Base-by-base conservation (phyloP, 2,797 vertebrate genomes). In the Philypnodon macrostomus region DNA sequence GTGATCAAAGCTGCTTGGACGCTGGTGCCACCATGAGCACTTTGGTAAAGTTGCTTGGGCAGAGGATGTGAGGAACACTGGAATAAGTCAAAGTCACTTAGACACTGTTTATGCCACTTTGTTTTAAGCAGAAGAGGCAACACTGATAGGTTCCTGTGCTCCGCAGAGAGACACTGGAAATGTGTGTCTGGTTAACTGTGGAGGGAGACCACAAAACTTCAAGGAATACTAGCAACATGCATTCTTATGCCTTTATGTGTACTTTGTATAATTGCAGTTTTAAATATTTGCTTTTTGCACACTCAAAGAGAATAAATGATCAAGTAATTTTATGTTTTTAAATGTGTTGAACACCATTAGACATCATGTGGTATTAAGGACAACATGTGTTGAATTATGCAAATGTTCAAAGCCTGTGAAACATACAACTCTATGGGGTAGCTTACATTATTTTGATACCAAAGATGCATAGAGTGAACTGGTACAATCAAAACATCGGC, bases 1-100 rank as follows among this genome's bases (percentile, higher is more conserved):
- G 61, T 67, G 77, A 85, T 79, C 63, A 74, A 81, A 70, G 77
- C 58, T 7, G 64, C 70, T 83, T 47, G 72, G 66, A 67, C 80
- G 64, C 76, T 66, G 54, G 66, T 77, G 72, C 71, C 58, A 73
- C 70, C 65, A 77, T 63, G 72, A 71, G 71, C 73, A 70, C 71
- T 73, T 64, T 67, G 63, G 76, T 79, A 63, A 74, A 76, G 73
- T 59, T 67, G 63, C 68, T 76, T 69, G 70, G 47, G 56, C 63
- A 61, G 53, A 61, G 53, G 44, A 58, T 33, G 61, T 39, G 33
- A 70, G 65, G 54, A 73, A 75, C 63, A 61, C 60, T 57, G 63
- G 32, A 44, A 40, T 41, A 58, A 76, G 53, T 53, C 12, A 23
- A 60, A 47, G 65, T 67, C 53, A 45, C 52, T 65, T 49, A 35